Conservation (phyloP, 92 coral and sea anemone genomes). For the Zoanthus solanderi region DNA sequence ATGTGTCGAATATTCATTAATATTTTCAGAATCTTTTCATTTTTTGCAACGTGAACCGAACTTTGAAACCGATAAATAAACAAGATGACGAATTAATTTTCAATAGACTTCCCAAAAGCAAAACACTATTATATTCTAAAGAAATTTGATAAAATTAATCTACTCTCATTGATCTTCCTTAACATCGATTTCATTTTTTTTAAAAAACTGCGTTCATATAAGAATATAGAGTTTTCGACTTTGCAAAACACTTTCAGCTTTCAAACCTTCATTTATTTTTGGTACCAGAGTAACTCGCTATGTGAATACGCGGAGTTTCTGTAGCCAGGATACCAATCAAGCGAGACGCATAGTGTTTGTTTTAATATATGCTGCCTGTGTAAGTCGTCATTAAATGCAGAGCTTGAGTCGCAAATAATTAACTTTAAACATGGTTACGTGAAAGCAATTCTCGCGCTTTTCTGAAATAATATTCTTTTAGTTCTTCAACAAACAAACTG, state of each 20-base stretch:
- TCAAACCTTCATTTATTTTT: background rate
- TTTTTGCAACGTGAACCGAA: background rate
- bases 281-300: too few relatives aligned
- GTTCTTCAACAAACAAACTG: background rate
- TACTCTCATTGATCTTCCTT: background rate
- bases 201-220: background rate
- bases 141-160: background rate
- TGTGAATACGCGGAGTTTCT: background rate
- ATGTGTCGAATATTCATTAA: background rate
- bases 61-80: background rate
- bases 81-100: conserved; percentile 12
- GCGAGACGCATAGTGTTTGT: conserved; percentile 45
- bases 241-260: background rate
- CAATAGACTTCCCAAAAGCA: background rate
- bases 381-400: conserved; percentile 24
- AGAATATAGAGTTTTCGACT: background rate
- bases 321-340: conserved; percentile 42
- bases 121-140: background rate
- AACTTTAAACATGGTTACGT: conserved; percentile 57
- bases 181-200: background rate
- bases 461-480: background rate
- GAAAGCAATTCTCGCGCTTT: background rate
- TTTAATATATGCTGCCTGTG: conserved; percentile 57
- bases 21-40: background rate
- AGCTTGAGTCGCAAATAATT: background rate